phyloP scores from a whole-genome alignment of 2,797 vertebrate genomes.

The Tauraco hartlaubi region DNA sequence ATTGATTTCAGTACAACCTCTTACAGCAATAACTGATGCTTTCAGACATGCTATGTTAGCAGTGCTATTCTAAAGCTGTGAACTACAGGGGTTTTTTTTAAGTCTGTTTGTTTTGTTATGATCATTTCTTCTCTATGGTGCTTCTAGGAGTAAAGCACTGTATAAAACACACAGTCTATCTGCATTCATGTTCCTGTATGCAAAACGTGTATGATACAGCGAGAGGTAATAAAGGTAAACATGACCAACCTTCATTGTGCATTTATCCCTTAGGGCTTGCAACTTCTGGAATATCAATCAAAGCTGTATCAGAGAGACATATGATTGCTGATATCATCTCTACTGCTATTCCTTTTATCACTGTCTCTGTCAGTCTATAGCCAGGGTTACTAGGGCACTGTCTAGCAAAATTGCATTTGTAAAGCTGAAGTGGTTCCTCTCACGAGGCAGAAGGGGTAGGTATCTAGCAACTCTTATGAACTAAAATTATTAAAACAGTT shows the following conservation, averaged over 20 bases:
- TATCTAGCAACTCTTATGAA: not conserved
- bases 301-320: not conserved
- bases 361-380: not conserved
- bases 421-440: slow-evolving; percentile 20
- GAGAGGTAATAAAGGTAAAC: not conserved
- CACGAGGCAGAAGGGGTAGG: not conserved
- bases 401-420: not conserved
- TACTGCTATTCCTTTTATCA: not conserved
- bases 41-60: not conserved
- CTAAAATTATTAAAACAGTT: not conserved
- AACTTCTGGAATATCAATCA: slow-evolving; percentile 1
- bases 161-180: not conserved
- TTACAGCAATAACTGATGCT: not conserved
- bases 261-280: not conserved
- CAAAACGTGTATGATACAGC: not conserved
- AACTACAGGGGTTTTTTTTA: not conserved
- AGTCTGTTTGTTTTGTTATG: not conserved
- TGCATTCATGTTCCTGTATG: not conserved
- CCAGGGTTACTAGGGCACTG: not conserved
- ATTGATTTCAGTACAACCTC: not conserved
- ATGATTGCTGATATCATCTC: slow-evolving; percentile 13
- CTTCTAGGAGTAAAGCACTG: not conserved
- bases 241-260: not conserved
- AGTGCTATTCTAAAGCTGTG: not conserved
- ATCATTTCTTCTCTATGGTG: not conserved